A percentile compares a stretch with the other conserved stretches of the same genome.
Conservation (phyloP, 2,888 invertebrate genomes). For the Druceiella hillmani region DNA sequence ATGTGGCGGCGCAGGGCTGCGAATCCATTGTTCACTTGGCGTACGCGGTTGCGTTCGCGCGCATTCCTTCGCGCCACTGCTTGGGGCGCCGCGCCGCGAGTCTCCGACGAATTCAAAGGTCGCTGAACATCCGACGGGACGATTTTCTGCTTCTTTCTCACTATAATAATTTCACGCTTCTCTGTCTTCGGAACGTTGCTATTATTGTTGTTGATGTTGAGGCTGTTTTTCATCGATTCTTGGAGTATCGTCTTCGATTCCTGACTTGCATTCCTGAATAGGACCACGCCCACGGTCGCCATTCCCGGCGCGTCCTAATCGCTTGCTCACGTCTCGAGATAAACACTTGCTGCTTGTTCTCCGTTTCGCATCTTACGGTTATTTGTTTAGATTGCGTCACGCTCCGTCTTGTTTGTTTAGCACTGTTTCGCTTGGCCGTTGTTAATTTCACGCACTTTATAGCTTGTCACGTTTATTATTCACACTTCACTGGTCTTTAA, state of each 20-base stretch:
- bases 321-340: constrained; percentile 39
- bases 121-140: constrained; percentile 30
- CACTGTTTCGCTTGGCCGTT: too few species aligned
- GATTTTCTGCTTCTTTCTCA: constrained; percentile 47
- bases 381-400: too few species aligned
- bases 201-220: constrained; percentile 49
- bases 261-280: constrained; percentile 54
- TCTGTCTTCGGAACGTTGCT: constrained; percentile 34
- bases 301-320: constrained; percentile 38
- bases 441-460: too few species aligned
- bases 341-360: constrained; percentile 32
- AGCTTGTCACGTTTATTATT: too few species aligned
- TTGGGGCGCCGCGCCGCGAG: constrained; percentile 62
- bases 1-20: constrained; percentile 83
- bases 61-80: constrained; percentile 88
- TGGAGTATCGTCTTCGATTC: constrained; percentile 60
- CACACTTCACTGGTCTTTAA: too few species aligned
- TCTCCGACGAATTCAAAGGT: constrained; percentile 34
- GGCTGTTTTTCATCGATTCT: constrained; percentile 55
- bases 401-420: too few species aligned
- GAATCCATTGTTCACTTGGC: constrained; percentile 89
- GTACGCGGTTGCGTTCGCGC: constrained; percentile 86
- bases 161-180: constrained; percentile 49
- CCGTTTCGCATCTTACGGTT: constrained; percentile 40
- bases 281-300: constrained; percentile 55